A percentile compares a stretch with the other conserved stretches of the same genome.
Evolutionary conservation across 2,888 invertebrate species (phyloP).

Genomic region (Rapana venosa): DNA sequence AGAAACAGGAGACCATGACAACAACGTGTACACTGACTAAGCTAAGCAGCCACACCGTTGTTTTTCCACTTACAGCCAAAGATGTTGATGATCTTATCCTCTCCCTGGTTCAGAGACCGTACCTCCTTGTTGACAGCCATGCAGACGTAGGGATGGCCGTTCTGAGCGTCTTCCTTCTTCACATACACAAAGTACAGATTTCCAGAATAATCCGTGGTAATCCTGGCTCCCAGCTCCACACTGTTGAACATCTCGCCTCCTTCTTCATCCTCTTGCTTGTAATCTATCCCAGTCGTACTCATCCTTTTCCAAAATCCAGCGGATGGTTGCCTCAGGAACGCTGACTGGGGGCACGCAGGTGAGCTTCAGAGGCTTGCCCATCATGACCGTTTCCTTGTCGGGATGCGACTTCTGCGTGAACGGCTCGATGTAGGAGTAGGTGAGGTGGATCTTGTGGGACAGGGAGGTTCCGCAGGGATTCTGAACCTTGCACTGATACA

Average conservation of each 20-base stretch:
- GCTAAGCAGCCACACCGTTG: too few species aligned
- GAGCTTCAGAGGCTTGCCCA: conserved; percentile 91
- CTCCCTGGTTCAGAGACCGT: conserved; percentile 54
- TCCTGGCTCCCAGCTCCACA: conserved; percentile 84
- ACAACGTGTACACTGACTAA: too few species aligned
- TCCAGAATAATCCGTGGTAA: conserved; percentile 93
- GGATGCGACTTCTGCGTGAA: conserved; percentile 51
- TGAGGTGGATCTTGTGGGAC: conserved; percentile 95
- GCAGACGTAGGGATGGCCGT: conserved; percentile 82
- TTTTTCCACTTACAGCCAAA: conserved; percentile 50
- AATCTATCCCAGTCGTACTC: conserved; percentile 97
- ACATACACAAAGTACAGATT: conserved; percentile 98
- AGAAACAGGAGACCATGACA: too few species aligned
- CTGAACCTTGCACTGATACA: conserved; percentile 89
- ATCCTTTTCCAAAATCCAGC: conserved; percentile 52
- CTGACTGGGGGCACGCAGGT: conserved; percentile 92
- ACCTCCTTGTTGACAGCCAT: conserved; percentile 50
- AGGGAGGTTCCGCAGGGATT: conserved; percentile 96
- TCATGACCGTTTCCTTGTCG: conserved; percentile 6
- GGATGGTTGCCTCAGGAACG: conserved; percentile 49
- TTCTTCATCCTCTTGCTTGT: conserved; percentile 79
- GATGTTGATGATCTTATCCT: conserved; percentile 53
- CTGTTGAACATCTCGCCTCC: conserved; percentile 57
- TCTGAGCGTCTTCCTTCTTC: conserved; percentile 85
- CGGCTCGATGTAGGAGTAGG: conserved; percentile 83